Evolutionary conservation across 2,113 vertebrate genomes (phyloP), one percentile per base, ranked within the genome.

Genomic region (Onychostruthus taczanowskii): DNA sequence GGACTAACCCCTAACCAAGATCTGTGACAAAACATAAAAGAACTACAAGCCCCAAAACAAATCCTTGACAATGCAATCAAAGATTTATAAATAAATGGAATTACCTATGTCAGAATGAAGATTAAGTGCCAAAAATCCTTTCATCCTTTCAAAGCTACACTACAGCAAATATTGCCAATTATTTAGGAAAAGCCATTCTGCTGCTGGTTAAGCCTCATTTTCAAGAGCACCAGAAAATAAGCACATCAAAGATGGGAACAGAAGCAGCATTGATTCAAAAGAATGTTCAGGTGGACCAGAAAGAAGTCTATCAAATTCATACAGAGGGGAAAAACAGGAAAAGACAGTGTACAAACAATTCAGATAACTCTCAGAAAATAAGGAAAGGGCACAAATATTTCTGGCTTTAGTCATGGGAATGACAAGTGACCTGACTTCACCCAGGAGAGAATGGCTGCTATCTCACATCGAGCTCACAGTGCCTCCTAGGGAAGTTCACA

Each of bases 391-490:
- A 62, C 12, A 53, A 69, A 52, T 33, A 41, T 33, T 53, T 79
- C 58, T 33, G 47, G 21, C 8, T 59, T 53, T n/a, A 66, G 33
- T 24, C 41, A 35, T 1, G 11, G 23, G 9, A 50, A 19, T 14
- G 50, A 64, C 4, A 6, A 46, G 39, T 11, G 5, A 6, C n/a
- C 56, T 33, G 28, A 26, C 26, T 24, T 68, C 35, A 17, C 0
- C 1, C 4, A 43, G 37, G 18, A 77, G 17, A 20, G 15, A 67
- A 13, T 0, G 6, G 27, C 21, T 19, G 7, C 21, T 26, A 0
- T 22, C 22, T 37, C 61, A 39, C 19, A 47, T 41, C 0, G 0
- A 66, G 47, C 9, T 27, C 23, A 10, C 4, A 11, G 13, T 5
- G 55, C 9, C 44, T 11, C 19, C 31, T 28, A 39, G 43, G 39